Evolutionary conservation across 2,888 invertebrate genomes (phyloP).

Genomic region (Diaperis boleti): DNA sequence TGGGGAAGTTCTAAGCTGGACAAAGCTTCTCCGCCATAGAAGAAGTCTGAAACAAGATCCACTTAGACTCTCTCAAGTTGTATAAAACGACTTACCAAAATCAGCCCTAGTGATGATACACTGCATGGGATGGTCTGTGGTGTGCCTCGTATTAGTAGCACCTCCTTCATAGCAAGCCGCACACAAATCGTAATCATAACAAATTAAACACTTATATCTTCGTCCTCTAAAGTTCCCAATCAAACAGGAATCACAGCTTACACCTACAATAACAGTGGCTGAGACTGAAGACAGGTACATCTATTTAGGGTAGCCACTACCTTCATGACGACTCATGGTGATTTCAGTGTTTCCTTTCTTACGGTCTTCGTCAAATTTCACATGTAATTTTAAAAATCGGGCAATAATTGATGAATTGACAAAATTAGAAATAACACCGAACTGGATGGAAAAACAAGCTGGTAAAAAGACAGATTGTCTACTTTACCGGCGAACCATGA

Average conservation of each 20-base stretch:
- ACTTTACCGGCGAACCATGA: not conserved
- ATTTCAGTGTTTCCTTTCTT: not conserved
- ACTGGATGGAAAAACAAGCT: not conserved
- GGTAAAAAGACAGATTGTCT: not conserved
- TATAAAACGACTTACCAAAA: slow-evolving; percentile 88
- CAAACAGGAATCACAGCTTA: slow-evolving; percentile 99
- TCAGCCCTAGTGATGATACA: slow-evolving; percentile 97
- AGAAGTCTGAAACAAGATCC: slow-evolving; percentile 77
- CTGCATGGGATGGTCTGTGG: slow-evolving; percentile 98
- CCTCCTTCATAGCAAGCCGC: slow-evolving; percentile 95
- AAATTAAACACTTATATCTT: slow-evolving; percentile 98
- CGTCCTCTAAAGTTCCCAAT: slow-evolving; percentile 97
- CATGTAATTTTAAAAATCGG: slow-evolving; percentile 3
- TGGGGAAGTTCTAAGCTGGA: slow-evolving; percentile 92
- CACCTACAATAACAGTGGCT: slow-evolving; percentile 77
- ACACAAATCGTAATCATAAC: slow-evolving; percentile 99
- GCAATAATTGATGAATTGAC: slow-evolving; percentile 2
- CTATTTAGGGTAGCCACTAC: slow-evolving; percentile 41
- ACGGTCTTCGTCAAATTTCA: slow-evolving; percentile 1
- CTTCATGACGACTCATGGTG: slow-evolving; percentile 58
- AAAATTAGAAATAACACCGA: not conserved
- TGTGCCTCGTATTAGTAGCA: slow-evolving; percentile 91
- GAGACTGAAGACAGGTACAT: slow-evolving; percentile 3
- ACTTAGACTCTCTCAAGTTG: not conserved
- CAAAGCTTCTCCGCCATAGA: slow-evolving; percentile 95